Evolutionary conservation across 2,888 invertebrate species (phyloP), one percentile per base, ranked within the genome.

Genomic region (Anthoptus insignis): DNA sequence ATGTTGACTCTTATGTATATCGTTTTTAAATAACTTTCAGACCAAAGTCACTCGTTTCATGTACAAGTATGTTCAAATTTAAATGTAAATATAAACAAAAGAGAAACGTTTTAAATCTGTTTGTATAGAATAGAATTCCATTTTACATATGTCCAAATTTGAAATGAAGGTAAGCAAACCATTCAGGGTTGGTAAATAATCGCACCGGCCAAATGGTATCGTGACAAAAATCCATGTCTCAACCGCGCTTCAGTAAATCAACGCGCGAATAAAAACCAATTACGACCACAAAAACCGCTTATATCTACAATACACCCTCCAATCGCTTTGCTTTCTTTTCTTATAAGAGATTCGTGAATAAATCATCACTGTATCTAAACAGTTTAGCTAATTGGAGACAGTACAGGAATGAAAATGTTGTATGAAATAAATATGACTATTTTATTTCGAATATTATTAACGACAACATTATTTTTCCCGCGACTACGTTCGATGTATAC

Each of bases 201-300:
- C 79, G 81, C 79, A 78, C 77, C 73, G 77, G 82, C 82, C 79
- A 91, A 91, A 91, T 91, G 82, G 86, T 92, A 79, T 92, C 92
- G 92, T 93, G 92, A 91, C 91, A 91, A 92, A 87, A 83, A 84
- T 84, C 91, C 91, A 92, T 93, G 85, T 88, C 79, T 93, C 92
- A 92, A 81, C 72, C 76, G 76, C 64, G 76, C 81, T 76, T 76
- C 81, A 75, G 84, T 89, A 91, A 87, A 90, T 91, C 92, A 87
- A 73, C 82, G 76, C 75, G 76, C 81, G 82, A 88, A 88, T 86
- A 83, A 86, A 91, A 92, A 83, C 89, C 92, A 90, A 92, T 92
- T 92, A 92, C 87, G 76, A 76, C 76, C 83, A 87, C 85, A 91
- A 91, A 89, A 90, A 90, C 87, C 84, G 83, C 84, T 84, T 70